These are phyloP conservation scores for Anaspis maculata DNA, from an alignment of 2,888 invertebrate genomes.

Conservation along the genomic window DNA sequence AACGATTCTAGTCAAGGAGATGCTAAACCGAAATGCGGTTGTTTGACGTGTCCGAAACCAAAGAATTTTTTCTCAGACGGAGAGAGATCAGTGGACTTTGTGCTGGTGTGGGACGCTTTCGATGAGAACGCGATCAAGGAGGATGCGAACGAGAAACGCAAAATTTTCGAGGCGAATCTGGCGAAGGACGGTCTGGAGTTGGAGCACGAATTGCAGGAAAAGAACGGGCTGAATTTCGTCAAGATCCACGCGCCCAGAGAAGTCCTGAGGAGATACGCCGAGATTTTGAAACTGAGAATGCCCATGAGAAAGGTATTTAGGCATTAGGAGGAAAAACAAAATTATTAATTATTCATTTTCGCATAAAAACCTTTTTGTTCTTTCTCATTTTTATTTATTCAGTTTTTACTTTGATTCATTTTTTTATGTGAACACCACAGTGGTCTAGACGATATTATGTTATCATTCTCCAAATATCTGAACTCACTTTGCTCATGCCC, in stretches of 20 bases:
- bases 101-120: constrained; percentile 65
- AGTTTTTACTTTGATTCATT: not conserved
- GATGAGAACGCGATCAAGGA: constrained; percentile 44
- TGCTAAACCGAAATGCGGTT: constrained; percentile 3
- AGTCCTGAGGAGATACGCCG: constrained; percentile 79
- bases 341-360: not conserved
- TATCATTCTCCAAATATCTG: too few species aligned
- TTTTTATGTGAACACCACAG: too few species aligned
- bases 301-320: constrained; percentile 77
- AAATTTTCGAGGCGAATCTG: constrained; percentile 64
- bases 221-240: constrained; percentile 65
- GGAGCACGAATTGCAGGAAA: constrained; percentile 60
- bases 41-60: constrained; percentile 38
- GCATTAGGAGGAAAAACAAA: constrained; percentile 1
- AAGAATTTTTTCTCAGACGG: constrained; percentile 64
- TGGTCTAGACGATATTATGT: too few species aligned
- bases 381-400: not conserved
- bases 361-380: too few species aligned
- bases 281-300: constrained; percentile 85
- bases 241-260: constrained; percentile 81
- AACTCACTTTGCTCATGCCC: too few species aligned
- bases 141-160: constrained; percentile 44
- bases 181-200: constrained; percentile 64
- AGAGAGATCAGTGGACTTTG: constrained; percentile 65
- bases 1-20: constrained; percentile 7